Conservation (phyloP, 2,797 vertebrate genomes). For the Neosilurus mollespiculum region DNA sequence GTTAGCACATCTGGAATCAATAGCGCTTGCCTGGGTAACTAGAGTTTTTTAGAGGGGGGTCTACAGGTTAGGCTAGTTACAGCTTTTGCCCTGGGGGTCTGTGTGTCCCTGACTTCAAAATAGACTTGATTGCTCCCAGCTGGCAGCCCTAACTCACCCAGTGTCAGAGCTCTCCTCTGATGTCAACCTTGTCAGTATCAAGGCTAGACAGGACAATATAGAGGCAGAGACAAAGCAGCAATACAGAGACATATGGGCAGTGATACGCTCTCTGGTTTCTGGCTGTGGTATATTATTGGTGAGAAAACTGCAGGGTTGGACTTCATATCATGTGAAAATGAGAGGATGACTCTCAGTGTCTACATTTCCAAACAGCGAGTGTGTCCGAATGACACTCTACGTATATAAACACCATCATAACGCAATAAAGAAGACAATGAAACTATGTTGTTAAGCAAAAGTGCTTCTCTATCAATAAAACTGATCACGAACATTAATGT, state of each 20-base stretch:
- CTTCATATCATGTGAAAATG: slow-evolving; percentile 8
- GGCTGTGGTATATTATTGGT: slow-evolving; percentile 18
- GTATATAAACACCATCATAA: background rate
- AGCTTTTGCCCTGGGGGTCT: slow-evolving; percentile 80
- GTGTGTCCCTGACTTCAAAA: slow-evolving; percentile 84
- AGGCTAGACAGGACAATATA: slow-evolving; percentile 73
- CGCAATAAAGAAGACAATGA: background rate
- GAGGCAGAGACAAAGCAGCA: slow-evolving; percentile 56
- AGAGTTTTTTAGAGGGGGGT: slow-evolving; percentile 62
- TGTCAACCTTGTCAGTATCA: slow-evolving; percentile 84
- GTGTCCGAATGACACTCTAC: background rate
- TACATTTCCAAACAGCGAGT: background rate
- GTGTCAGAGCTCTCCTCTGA: slow-evolving; percentile 80
- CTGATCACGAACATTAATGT: background rate
- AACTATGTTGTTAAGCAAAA: background rate
- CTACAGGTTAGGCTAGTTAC: slow-evolving; percentile 70
- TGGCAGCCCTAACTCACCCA: slow-evolving; percentile 81
- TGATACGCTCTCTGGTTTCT: slow-evolving; percentile 41
- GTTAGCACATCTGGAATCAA: slow-evolving; percentile 80
- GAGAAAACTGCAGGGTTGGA: background rate
- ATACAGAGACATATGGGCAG: slow-evolving; percentile 49
- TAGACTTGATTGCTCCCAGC: slow-evolving; percentile 85
- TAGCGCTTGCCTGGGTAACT: slow-evolving; percentile 72
- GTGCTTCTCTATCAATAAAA: background rate
- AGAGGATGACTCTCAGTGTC: background rate